phyloP scores from a whole-genome alignment of 1,140 invertebrate species.

The Hycleus cichorii region DNA sequence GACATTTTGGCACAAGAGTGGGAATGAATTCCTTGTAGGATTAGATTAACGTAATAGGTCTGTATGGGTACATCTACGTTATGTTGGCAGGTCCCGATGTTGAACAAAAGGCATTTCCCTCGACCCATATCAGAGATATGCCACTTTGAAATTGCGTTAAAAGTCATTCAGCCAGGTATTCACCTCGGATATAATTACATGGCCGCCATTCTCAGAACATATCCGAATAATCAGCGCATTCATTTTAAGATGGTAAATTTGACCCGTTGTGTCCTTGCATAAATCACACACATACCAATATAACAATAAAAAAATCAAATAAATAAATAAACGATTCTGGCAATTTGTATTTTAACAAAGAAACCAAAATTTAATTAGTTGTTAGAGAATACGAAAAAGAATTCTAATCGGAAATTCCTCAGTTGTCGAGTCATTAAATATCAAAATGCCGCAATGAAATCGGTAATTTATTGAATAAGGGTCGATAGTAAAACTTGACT shows the following conservation, averaged over 20 bases:
- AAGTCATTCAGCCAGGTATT: conserved; percentile 35
- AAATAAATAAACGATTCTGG: not conserved
- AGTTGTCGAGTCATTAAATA: no score
- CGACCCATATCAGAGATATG: conserved; percentile 39
- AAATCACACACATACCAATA: conserved; percentile 1
- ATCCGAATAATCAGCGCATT: conserved; percentile 12
- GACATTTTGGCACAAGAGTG: no score
- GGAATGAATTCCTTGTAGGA: not conserved
- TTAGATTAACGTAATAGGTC: conserved; percentile 8
- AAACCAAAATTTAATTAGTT: no score
- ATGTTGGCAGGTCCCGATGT: conserved; percentile 15
- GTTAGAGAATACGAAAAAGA: no score
- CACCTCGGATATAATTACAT: conserved; percentile 31
- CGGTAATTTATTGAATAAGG: no score
- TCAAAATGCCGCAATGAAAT: no score
- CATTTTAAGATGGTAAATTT: conserved; percentile 4
- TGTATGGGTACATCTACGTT: conserved; percentile 12
- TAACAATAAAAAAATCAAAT: not conserved
- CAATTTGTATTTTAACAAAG: no score
- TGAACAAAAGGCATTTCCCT: conserved; percentile 37
- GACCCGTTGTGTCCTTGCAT: conserved; percentile 5
- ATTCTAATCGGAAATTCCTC: no score
- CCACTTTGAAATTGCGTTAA: conserved; percentile 40
- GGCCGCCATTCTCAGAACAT: conserved; percentile 31
- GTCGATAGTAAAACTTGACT: not conserved